Evolutionary conservation across 2,113 vertebrate species (phyloP).

Genomic region (Delphinus delphis): DNA sequence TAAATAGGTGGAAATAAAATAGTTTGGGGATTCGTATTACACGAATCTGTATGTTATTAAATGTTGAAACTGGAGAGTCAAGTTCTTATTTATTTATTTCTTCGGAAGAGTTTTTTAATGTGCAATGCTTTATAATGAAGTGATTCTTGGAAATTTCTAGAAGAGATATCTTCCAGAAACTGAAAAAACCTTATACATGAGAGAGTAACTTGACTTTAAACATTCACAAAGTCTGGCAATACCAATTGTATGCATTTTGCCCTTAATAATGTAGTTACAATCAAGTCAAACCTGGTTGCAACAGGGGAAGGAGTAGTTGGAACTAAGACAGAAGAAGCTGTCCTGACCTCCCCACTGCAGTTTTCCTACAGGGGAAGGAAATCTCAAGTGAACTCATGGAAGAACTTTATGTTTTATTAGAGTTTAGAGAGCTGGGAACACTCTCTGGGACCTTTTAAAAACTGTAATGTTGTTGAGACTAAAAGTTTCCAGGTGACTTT

Average conservation of each 20-base stretch:
- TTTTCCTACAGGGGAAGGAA: neutral
- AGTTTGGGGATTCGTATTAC: neutral
- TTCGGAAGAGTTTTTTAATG: neutral
- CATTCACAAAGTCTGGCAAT: neutral
- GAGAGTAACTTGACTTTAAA: neutral
- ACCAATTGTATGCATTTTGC: neutral
- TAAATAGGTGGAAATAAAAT: neutral
- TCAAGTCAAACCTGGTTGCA: neutral
- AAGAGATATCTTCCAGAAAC: neutral
- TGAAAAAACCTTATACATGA: neutral
- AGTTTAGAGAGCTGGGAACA: neutral
- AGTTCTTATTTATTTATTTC: neutral
- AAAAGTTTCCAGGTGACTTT: neutral
- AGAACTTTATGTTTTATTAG: neutral
- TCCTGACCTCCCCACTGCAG: fast-evolving
- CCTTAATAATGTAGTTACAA: neutral
- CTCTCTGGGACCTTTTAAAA: neutral
- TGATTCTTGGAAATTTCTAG: neutral
- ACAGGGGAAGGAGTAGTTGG: neutral
- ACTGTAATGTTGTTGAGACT: neutral
- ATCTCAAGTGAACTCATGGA: neutral
- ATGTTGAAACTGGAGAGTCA: neutral
- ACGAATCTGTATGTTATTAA: neutral
- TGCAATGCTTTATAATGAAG: neutral
- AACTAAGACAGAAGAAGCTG: neutral